Base-by-base conservation (phyloP, 2,888 invertebrate genomes). In the Axea sp. region DNA sequence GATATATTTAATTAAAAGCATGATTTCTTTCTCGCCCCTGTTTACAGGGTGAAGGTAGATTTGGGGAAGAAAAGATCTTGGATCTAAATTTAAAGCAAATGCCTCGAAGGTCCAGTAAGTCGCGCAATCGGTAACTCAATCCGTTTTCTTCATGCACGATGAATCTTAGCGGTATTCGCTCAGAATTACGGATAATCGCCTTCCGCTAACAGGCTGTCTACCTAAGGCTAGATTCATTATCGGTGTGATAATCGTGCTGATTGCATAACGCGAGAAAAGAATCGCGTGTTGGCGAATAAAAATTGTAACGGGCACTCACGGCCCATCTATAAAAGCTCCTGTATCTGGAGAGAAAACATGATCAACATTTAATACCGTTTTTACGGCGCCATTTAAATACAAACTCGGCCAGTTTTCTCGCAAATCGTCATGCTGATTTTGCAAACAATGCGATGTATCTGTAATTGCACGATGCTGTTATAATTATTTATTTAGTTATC, bases 141-240 rank as follows among this genome's bases (percentile, higher is more conserved):
- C 11, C 39, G 26, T 15, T 12, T 22, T 60, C 47, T 57, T 65
- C 51, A 51, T 37, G 51, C 51, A 47, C 64, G 51, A 59, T 72
- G 64, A 64, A 72, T 72, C 64, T 72, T 62, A 59, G 64, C 72
- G 72, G 64, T 64, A 64, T 65, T 72, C 62, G 43, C 59, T 65
- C 43, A 59, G 64, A 65, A 72, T 72, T 65, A 41, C 49, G 55
- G 72, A 72, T 65, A 72, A 72, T 72, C 72, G 59, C 33, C 49
- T 64, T 35, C 24, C 71, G 47, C 62, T 53, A 69, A 62, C 60
- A 62, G 62, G 45, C 47, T 45, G 69, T 59, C 69, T 60, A 53
- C 60, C 60, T 49, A 17, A 51, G 45, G 69, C 37, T 43, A 47
- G 39, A 55, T 69, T 69, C 62, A 62, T 69, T 69, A 69, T 60